Conservation (phyloP, 2,888 invertebrate genomes). For the Adela reaumurella region DNA sequence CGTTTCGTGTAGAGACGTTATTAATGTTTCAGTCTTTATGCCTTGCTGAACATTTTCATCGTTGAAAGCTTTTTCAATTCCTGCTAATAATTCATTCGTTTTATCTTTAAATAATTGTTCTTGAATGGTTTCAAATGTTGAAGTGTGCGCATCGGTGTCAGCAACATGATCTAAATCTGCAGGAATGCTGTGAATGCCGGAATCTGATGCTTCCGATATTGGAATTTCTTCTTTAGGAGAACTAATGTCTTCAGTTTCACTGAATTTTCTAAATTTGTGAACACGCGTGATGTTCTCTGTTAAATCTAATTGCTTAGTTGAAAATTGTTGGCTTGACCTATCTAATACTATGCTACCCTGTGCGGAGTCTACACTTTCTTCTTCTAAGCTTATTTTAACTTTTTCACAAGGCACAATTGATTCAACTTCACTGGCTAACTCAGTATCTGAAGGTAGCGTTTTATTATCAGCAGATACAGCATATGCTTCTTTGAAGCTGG, state of each 20-base stretch:
- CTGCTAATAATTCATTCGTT: background rate
- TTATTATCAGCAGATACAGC: background rate
- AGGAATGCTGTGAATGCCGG: slow-evolving; percentile 28
- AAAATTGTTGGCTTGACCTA: too few species aligned
- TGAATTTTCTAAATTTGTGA: slow-evolving; percentile 8
- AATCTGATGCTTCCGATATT: slow-evolving; percentile 26
- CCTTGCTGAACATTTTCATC: slow-evolving; percentile 40
- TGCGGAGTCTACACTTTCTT: too few species aligned
- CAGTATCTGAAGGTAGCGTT: too few species aligned
- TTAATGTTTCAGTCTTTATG: slow-evolving; percentile 35
- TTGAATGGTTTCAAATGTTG: slow-evolving; percentile 25
- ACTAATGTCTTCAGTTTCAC: slow-evolving; percentile 11
- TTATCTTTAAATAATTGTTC: slow-evolving; percentile 3
- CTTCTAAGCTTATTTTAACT: too few species aligned
- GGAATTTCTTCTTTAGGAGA: slow-evolving; percentile 24
- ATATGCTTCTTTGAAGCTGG: background rate
- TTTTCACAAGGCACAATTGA: too few species aligned
- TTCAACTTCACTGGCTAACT: too few species aligned
- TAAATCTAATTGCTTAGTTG: too few species aligned
- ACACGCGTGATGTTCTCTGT: background rate
- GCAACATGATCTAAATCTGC: slow-evolving; percentile 17
- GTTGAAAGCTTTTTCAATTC: slow-evolving; percentile 30
- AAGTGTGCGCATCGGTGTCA: background rate
- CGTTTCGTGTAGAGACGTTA: slow-evolving; percentile 20
- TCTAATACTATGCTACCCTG: too few species aligned